Conservation (phyloP, 2,797 vertebrate genomes). For the Ctenopoma kingsleyae region DNA sequence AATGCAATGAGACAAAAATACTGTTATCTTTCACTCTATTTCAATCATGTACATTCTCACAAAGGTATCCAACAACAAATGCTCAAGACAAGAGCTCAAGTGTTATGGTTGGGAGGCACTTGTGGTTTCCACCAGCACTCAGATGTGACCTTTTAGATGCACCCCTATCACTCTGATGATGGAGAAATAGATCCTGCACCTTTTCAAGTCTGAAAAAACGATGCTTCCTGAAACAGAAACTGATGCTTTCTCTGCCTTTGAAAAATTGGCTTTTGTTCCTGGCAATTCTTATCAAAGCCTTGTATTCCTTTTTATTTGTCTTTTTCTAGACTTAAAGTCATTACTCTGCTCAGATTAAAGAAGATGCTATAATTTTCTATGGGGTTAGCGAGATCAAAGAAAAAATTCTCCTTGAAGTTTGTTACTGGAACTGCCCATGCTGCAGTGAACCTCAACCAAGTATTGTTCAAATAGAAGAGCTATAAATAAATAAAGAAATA, state of each 20-base stretch:
- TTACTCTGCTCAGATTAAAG: constrained; percentile 91
- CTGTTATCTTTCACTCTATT: constrained; percentile 60
- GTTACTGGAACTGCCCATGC: constrained; percentile 83
- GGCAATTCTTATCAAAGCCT: constrained; percentile 92
- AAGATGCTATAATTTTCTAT: constrained; percentile 91
- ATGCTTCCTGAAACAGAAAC: constrained; percentile 88
- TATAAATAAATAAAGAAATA: constrained; percentile 50
- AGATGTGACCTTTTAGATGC: constrained; percentile 86
- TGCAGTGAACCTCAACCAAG: constrained; percentile 80
- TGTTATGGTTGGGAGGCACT: constrained; percentile 82
- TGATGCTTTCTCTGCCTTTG: constrained; percentile 89
- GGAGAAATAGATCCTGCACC: constrained; percentile 87
- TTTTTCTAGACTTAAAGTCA: constrained; percentile 92
- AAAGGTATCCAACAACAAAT: constrained; percentile 77
- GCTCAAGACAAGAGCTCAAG: constrained; percentile 83
- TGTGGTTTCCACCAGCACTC: constrained; percentile 85
- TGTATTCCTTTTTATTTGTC: constrained; percentile 93
- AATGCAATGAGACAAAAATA: constrained; percentile 22
- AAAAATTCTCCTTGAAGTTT: constrained; percentile 91
- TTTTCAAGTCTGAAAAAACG: constrained; percentile 88
- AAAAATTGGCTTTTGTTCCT: constrained; percentile 91
- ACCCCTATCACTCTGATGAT: constrained; percentile 86
- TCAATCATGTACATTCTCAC: constrained; percentile 65
- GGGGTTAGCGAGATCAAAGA: constrained; percentile 90
- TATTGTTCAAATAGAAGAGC: constrained; percentile 81